Evolutionary conservation across 1,140 invertebrate species (phyloP).

Genomic region (Drosophila pallidifrons): DNA sequence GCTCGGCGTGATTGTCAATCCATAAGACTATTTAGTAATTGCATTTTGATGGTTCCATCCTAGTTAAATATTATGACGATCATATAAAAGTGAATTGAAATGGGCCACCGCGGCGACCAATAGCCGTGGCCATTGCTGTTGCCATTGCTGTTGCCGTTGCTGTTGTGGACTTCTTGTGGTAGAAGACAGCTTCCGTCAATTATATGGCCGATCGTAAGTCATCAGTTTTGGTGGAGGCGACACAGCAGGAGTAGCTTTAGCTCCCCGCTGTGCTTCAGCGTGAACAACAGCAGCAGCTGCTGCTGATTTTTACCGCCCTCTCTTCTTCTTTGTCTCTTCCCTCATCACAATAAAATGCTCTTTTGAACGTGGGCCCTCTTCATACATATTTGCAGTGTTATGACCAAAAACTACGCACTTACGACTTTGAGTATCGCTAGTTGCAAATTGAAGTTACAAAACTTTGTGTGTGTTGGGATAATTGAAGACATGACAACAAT

Average conservation of each 20-base stretch:
- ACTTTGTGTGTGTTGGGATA: background rate
- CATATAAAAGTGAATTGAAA: conserved; percentile 73
- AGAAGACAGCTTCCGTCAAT: conserved; percentile 72
- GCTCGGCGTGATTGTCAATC: background rate
- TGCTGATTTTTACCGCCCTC: background rate
- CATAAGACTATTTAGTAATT: conserved; percentile 44
- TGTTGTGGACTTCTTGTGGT: background rate
- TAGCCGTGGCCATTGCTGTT: background rate
- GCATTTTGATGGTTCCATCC: conserved; percentile 60
- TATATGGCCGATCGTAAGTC: conserved; percentile 53
- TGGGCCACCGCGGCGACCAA: conserved; percentile 45
- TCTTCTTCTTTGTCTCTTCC: background rate
- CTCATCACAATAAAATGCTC: background rate
- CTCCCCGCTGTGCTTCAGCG: conserved; percentile 35
- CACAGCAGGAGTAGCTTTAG: conserved; percentile 57
- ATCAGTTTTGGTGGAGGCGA: conserved; percentile 26
- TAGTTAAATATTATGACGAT: conserved; percentile 64
- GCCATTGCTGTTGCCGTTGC: too few relatives aligned
- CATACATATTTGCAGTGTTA: conserved; percentile 8
- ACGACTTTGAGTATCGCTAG: conserved; percentile 28
- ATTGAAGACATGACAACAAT: background rate
- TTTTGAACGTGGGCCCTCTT: conserved; percentile 24
- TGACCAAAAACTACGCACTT: conserved; percentile 24
- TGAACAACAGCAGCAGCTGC: conserved; percentile 4
- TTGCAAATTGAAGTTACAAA: conserved; percentile 29